Evolutionary conservation across 2,113 vertebrate species (phyloP).

Genomic region (Eulacestoma nigropectus): DNA sequence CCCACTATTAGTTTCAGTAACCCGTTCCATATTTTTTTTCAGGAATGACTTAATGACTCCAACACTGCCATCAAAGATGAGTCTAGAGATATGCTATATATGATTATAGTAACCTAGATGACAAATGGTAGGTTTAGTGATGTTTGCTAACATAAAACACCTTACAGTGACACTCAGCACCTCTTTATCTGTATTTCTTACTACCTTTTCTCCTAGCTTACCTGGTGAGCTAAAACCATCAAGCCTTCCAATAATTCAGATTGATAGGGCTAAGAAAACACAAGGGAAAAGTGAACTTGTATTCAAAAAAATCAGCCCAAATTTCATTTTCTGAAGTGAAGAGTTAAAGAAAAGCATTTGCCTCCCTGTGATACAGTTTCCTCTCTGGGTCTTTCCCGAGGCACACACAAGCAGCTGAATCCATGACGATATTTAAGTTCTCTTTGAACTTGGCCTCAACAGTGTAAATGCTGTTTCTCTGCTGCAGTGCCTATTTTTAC

Average conservation of each 20-base stretch:
- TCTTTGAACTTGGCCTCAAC: constrained; percentile 1
- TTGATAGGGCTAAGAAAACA: background rate
- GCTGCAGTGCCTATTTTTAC: background rate
- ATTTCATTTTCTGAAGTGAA: background rate
- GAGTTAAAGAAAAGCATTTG: background rate
- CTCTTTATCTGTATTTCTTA: background rate
- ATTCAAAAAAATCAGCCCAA: background rate
- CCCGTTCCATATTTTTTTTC: background rate
- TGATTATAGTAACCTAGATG: background rate
- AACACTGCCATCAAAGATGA: background rate
- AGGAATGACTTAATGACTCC: background rate
- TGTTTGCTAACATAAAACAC: background rate
- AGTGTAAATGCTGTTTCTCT: background rate
- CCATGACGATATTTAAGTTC: background rate
- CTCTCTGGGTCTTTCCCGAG: background rate
- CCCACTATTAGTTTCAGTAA: background rate
- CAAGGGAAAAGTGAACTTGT: background rate
- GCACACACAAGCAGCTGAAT: background rate
- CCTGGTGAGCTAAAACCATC: background rate
- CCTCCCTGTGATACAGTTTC: background rate
- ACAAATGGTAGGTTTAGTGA: background rate
- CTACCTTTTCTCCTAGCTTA: background rate
- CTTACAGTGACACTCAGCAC: background rate
- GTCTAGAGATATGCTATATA: background rate
- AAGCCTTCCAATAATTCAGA: background rate